Evolutionary conservation across 2,888 invertebrate species (phyloP).

Genomic region (Polia nebulosa): DNA sequence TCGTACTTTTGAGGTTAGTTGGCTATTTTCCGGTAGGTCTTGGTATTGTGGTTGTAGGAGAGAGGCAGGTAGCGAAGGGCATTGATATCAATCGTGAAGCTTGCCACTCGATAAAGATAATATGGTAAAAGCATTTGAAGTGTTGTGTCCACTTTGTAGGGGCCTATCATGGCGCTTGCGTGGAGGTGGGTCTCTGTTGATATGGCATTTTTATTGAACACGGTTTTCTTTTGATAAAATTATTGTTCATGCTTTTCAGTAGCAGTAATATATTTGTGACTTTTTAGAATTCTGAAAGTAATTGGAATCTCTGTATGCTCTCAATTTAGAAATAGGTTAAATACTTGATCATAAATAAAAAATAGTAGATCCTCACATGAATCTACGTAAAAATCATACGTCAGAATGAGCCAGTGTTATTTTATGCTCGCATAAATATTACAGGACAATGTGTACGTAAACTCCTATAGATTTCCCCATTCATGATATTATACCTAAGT

Average conservation of each 20-base stretch:
- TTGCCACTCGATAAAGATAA: constrained; percentile 67
- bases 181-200: constrained; percentile 22
- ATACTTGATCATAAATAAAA: too few relatives aligned
- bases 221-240: background rate
- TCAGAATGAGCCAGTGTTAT: too few relatives aligned
- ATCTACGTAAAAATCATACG: too few relatives aligned
- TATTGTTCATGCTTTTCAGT: background rate
- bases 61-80: constrained; percentile 52
- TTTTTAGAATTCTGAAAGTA: too few relatives aligned
- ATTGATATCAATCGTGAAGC: constrained; percentile 53
- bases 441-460: too few relatives aligned
- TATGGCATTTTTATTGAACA: constrained; percentile 36
- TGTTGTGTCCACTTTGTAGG: constrained; percentile 50
- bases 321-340: too few relatives aligned
- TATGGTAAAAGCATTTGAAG: constrained; percentile 70
- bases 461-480: too few relatives aligned
- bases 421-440: too few relatives aligned
- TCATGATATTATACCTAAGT: too few relatives aligned
- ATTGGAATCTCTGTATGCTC: too few relatives aligned
- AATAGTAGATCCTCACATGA: too few relatives aligned
- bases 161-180: constrained; percentile 6
- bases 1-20: background rate
- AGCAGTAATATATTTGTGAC: too few relatives aligned
- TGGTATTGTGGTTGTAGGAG: constrained; percentile 3
- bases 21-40: constrained; percentile 10